Base-by-base conservation (phyloP, 1,140 invertebrate species). In the Lamellibrachia luymesi region DNA sequence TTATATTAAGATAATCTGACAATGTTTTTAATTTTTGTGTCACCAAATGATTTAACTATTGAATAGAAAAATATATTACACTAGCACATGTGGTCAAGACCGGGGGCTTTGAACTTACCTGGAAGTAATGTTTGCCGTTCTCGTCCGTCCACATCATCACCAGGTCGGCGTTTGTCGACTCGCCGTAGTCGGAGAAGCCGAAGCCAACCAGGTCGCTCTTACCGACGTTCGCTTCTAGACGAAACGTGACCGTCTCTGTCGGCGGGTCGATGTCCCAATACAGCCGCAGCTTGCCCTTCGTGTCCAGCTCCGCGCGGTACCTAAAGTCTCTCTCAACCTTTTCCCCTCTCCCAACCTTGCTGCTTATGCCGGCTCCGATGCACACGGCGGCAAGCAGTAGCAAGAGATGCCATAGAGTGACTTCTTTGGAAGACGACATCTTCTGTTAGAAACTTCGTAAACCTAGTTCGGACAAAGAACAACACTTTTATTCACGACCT, bases 171-270 rank as follows among this genome's bases (percentile, higher is more conserved):
- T 97, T 97, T 51, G 97, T 97, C 0, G 97, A 93, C 89, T 98
- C 97, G 5, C 99, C 99, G 94, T 98, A 97, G 95, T 99, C 97
- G 0, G 99, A 99, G 96, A 99, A 99, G 56, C 99, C 99, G 8
- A 96, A 94, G 0, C 94, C 95, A 49, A 96, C 94, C 94, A 95
- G 94, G 50, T 94, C 92, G 49, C 51, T 89, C 2, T 90, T 90
- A 2, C 38, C 49, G 22, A 95, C 49, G 13, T 92, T 91, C 10
- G 91, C 94, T 25, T 89, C 90, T 50, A 95, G 51, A 2, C 93
- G 92, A 64, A 95, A 95, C 56, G 92, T 92, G 50, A 93, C 89
- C 89, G 89, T 89, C 8, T 93, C 92, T 38, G n/a, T 27, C 56
- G 52, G 52, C 13, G 49, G 27, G 38, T 93, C 92, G 49, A 93